Evolutionary conservation across 2,797 vertebrate genomes (phyloP), one percentile per base, ranked within the genome.

Genomic region (Syngnathus acus): DNA sequence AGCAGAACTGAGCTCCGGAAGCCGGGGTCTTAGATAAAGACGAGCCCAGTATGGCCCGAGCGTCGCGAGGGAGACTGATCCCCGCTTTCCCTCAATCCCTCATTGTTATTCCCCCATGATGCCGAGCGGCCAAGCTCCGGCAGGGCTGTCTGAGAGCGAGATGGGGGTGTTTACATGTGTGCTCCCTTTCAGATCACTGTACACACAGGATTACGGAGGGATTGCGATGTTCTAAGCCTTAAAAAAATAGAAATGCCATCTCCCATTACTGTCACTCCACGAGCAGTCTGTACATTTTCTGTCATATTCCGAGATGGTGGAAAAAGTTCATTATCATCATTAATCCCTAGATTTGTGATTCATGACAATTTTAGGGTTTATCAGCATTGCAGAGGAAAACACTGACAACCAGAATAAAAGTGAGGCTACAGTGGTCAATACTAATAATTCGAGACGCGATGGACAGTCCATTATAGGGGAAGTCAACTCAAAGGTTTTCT

Each of bases 71-170:
- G 78, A 75, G 82, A 80, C 81, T 88, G 84, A 89, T 88, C 88
- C 84, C 80, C 53, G 5, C 21, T 85, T 72, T 78, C 80, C 39
- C 26, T 14, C 85, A 87, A 87, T 74, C 78, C 85, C 84, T 89
- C 82, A 89, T 90, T 90, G 85, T 83, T 88, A 89, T 89, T 90
- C 88, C 78, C 79, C 72, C 78, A 72, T 83, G 84, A 87, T 88
- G 85, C 83, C 62, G 67, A 77, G 77, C 79, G 83, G 74, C 79
- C 84, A 87, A 85, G 82, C 78, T 83, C 80, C 84, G 82, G 87
- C 83, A 76, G 83, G 82, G 78, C 81, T 78, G n/a, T 19, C 14
- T 62, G 82, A 72, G 72, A 69, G 78, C 70, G 76, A 71, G 80
- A 72, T 67, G 69, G 75, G 71, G 65, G 77, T 86, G 82, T 85